Evolutionary conservation across 2,113 vertebrate genomes (phyloP).

Genomic region (Urocitellus parryii): DNA sequence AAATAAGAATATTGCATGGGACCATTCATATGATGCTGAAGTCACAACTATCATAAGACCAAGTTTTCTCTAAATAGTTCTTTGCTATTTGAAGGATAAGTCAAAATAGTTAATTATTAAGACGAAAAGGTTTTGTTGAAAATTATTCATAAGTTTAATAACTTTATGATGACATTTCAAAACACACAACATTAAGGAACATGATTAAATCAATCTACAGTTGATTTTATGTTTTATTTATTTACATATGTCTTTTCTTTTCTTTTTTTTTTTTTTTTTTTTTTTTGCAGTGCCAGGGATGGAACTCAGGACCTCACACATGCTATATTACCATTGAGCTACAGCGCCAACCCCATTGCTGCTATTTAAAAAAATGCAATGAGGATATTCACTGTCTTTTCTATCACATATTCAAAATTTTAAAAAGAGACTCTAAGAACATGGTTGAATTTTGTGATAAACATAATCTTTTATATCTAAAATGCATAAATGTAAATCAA

Average conservation of each 20-base stretch:
- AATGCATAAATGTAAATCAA: not conserved
- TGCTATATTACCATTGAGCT: not conserved
- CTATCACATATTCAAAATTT: not conserved
- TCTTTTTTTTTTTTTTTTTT: not conserved
- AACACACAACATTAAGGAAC: not conserved
- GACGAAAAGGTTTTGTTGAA: not conserved
- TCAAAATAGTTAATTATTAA: constrained; percentile 26
- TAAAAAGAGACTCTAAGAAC: constrained; percentile 39
- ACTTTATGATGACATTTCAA: constrained; percentile 43
- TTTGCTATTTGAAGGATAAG: not conserved
- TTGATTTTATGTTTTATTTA: not conserved
- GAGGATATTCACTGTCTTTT: not conserved
- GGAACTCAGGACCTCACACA: too few relatives aligned
- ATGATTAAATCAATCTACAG: not conserved
- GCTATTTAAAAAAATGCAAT: not conserved
- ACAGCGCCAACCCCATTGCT: not conserved
- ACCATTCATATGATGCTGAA: not conserved
- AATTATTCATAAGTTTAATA: constrained; percentile 27
- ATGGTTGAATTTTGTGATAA: not conserved
- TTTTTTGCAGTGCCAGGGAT: not conserved
- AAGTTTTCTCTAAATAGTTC: not conserved
- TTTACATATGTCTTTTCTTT: too few relatives aligned
- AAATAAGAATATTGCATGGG: not conserved
- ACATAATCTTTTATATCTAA: constrained; percentile 16
- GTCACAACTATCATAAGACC: not conserved